A percentile compares a stretch with the other conserved stretches of the same genome.
phyloP scores from a whole-genome alignment of 1,140 invertebrate species.

The Caerostris darwini region DNA sequence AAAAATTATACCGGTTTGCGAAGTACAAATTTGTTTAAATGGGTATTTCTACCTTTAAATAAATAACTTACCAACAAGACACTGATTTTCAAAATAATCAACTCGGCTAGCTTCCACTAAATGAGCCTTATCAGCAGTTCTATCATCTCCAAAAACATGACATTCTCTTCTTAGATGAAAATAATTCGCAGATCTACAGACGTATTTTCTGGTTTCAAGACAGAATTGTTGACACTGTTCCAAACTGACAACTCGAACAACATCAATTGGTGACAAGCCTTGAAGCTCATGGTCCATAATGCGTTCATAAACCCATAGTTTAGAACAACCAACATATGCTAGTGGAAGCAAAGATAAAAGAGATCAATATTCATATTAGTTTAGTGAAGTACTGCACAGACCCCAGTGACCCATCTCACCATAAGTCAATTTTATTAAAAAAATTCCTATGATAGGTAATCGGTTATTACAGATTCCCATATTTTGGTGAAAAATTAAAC shows the following conservation, averaged over 20 bases:
- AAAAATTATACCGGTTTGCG: not conserved
- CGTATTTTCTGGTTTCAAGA: constrained; percentile 82
- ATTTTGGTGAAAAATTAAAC: no score
- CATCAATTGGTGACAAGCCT: constrained; percentile 80
- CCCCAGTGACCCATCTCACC: no score
- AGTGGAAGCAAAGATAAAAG: not conserved
- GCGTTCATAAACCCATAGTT: constrained; percentile 83
- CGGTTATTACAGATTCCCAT: no score
- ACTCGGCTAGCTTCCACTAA: constrained; percentile 80
- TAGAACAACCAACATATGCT: constrained; percentile 75
- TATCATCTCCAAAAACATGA: constrained; percentile 82
- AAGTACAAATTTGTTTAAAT: not conserved
- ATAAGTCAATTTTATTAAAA: no score
- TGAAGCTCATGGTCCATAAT: constrained; percentile 82
- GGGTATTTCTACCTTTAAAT: not conserved
- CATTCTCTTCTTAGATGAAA: constrained; percentile 82
- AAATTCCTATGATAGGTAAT: no score
- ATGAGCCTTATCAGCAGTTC: constrained; percentile 80
- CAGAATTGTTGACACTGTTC: constrained; percentile 83
- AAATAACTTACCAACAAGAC: constrained; percentile 81
- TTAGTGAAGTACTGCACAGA: no score
- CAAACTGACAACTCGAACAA: constrained; percentile 81
- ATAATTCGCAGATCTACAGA: constrained; percentile 83
- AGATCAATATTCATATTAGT: no score
- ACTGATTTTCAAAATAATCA: constrained; percentile 84